Conservation (phyloP, 2,113 vertebrate species). For the Bujurquina vittata region DNA sequence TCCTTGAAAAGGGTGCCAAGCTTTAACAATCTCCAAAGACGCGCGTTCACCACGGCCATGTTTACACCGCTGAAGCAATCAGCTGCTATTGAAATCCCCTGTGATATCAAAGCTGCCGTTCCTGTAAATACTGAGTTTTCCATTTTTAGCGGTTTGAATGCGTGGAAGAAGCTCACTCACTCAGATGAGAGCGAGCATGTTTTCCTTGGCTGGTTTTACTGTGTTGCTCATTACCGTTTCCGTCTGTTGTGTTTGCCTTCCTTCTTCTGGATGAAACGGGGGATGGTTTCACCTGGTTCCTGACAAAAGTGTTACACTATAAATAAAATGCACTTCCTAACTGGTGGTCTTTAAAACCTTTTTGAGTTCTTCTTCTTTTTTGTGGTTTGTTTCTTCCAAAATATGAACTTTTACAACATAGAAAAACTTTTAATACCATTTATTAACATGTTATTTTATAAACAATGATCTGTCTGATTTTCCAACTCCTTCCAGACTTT, state of each 20-base stretch:
- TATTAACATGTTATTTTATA: neutral
- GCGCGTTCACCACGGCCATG: neutral
- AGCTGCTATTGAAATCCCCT: neutral
- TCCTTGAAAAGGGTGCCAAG: neutral
- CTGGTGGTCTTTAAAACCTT: neutral
- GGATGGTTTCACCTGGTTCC: neutral
- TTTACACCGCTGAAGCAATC: constrained; percentile 10
- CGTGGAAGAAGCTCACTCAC: neutral
- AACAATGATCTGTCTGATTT: neutral
- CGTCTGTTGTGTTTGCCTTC: neutral
- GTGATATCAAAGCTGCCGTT: neutral
- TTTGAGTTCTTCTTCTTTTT: too few species aligned
- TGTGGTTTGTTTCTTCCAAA: neutral
- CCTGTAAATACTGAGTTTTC: neutral
- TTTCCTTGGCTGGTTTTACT: neutral
- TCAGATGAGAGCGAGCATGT: neutral
- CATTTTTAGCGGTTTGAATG: neutral
- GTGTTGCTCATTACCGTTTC: neutral
- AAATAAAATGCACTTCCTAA: constrained; percentile 1
- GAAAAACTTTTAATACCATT: neutral
- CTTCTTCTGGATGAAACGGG: neutral
- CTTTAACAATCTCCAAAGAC: constrained; percentile 11
- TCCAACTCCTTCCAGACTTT: neutral
- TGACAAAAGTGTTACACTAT: neutral
- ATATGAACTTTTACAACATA: neutral